Base-by-base conservation (phyloP, 2,888 invertebrate genomes). In the Caradrina kadenii region DNA sequence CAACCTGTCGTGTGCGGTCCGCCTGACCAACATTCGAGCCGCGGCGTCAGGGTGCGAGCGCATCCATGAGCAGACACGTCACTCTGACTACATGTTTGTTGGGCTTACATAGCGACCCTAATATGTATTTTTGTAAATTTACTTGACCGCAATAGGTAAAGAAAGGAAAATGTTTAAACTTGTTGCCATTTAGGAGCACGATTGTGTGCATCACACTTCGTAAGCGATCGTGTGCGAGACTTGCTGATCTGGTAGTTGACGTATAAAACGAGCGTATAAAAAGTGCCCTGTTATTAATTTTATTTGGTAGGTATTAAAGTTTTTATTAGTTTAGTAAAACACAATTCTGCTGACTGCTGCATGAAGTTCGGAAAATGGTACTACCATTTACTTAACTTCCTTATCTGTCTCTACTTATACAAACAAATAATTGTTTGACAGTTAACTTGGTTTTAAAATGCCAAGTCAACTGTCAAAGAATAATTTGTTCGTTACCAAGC, bases 11-110 rank as follows among this genome's bases (percentile, higher is more conserved):
- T 81, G 87, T 86, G 84, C 84, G 81, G 79, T 83, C 87, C 83
- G 82, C 78, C 78, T 89, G 89, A 86, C 88, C 89, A 89, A 91
- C 87, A 89, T 90, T 87, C 82, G 85, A 83, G 78, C 79, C 72
- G 60, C 73, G 64, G 42, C 59, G 61, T 52, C 60, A 73, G 56
- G 77, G 71, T 73, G 63, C 59, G 63, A 15, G 50, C 62, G 35
- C 75, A 69, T 64, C 63, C 59, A 72, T 58, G 58, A 53, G 64
- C 58, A 80, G 82, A 77, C 63, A 50, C 69, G 76, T 59, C 79
- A 76, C 63, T 62, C 54, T 56, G 31, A 10, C 64, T 26, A 48
- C 45, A 39, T 55, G 50, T 63, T 65, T 76, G 58, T 60, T 61
- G 39, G 42, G 49, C 45, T 64, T 55, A 63, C 50, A 53, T 54